A percentile compares a stretch with the other conserved stretches of the same genome.
Evolutionary conservation across 2,113 vertebrate species (phyloP).

Genomic region (Callorhinus ursinus): DNA sequence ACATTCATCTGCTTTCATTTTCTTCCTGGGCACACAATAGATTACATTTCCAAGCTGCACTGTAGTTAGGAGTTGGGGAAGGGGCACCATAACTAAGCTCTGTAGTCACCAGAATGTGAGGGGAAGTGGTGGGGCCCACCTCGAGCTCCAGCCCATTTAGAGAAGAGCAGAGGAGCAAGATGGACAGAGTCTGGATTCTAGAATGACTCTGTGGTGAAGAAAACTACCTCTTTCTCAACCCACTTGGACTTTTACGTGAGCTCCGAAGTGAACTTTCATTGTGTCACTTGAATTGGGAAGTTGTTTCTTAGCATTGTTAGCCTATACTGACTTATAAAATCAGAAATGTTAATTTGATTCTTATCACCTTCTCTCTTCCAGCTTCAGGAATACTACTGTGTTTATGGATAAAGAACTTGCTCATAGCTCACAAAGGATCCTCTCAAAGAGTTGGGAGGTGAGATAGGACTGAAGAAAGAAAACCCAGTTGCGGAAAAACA

Average conservation of each 20-base stretch:
- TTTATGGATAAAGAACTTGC: neutral
- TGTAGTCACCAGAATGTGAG: neutral
- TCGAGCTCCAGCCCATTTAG: neutral
- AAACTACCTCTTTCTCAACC: neutral
- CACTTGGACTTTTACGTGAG: neutral
- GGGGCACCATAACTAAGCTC: neutral
- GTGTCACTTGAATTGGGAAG: neutral
- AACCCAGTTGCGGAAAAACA: neutral
- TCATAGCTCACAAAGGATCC: neutral
- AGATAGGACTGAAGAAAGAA: neutral
- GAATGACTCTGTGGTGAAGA: neutral
- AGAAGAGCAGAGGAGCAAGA: neutral
- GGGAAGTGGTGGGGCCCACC: neutral
- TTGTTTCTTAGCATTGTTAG: neutral
- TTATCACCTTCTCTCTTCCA: neutral
- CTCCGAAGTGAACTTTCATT: neutral
- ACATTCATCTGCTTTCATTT: neutral
- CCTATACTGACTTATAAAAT: neutral
- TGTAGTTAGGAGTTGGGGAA: neutral
- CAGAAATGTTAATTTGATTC: neutral
- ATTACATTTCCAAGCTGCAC: neutral
- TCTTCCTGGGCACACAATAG: neutral
- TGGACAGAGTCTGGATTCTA: neutral
- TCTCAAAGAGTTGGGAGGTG: neutral
- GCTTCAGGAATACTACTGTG: neutral